These are phyloP conservation scores for Cairina moschata DNA, from an alignment of 2,113 vertebrate genomes.

Conservation along the genomic window DNA sequence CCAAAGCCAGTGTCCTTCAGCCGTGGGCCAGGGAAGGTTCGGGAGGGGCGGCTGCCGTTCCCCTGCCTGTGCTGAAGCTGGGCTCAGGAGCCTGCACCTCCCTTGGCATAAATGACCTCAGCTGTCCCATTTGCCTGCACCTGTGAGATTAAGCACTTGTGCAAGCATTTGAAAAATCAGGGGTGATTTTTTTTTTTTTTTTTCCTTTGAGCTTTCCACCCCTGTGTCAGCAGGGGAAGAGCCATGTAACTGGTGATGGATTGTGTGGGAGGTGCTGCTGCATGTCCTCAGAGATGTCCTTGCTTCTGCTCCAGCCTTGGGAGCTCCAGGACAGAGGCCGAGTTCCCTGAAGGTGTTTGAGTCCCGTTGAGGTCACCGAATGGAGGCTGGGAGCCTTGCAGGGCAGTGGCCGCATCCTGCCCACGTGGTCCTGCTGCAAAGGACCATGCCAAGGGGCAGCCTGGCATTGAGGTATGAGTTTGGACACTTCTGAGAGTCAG, in stretches of 20 bases:
- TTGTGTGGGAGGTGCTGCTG: too few relatives aligned
- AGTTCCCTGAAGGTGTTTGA: background rate
- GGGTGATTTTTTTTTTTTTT: background rate
- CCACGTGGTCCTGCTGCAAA: too few relatives aligned
- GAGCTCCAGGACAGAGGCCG: background rate
- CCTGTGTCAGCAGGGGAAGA: background rate
- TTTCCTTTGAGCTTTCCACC: background rate
- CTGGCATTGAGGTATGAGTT: accelerated
- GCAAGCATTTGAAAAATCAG: background rate
- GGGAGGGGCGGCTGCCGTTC: background rate
- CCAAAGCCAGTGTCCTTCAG: background rate
- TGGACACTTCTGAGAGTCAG: background rate
- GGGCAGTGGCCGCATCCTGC: background rate
- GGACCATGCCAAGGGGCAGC: background rate
- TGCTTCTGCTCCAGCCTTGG: too few relatives aligned
- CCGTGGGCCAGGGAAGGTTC: background rate
- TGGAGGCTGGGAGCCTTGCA: background rate
- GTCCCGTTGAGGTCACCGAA: background rate
- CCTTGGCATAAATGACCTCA: background rate
- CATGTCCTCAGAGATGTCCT: background rate
- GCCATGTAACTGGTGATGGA: too few relatives aligned
- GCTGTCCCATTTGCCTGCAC: background rate
- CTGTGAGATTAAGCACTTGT: background rate
- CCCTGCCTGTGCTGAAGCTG: background rate
- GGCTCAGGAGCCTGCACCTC: background rate